A percentile compares a stretch with the other conserved stretches of the same genome.
These are phyloP conservation scores for Invenusta paracnida DNA, from an alignment of 2,888 invertebrate species.

Conservation along the genomic window DNA sequence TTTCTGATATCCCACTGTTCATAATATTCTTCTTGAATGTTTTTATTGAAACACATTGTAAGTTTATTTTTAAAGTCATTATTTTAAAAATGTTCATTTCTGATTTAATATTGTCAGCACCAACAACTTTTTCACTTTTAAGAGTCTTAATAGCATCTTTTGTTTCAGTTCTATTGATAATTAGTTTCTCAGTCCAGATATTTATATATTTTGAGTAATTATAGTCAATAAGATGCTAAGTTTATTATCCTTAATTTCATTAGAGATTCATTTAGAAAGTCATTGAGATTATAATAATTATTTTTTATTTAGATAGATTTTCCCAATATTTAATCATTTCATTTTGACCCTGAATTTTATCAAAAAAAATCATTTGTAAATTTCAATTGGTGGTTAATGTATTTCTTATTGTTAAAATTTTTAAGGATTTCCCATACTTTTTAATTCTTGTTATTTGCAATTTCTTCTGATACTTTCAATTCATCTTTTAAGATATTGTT, in stretches of 20 bases:
- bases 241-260: background rate
- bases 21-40: background rate
- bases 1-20: conserved; percentile 5
- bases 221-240: background rate
- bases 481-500: conserved; percentile 2
- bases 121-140: conserved; percentile 1
- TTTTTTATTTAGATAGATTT: background rate
- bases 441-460: background rate
- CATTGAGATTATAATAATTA: conserved; percentile 8
- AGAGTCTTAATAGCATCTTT: background rate
- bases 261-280: background rate
- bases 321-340: conserved; percentile 14
- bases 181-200: conserved; percentile 19
- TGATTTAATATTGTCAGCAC: conserved; percentile 4
- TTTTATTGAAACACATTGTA: background rate
- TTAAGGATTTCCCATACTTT: background rate
- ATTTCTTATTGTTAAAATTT: background rate
- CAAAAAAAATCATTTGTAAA: background rate
- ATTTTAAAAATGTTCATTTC: background rate
- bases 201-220: background rate
- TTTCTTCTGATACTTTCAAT: conserved; percentile 12
- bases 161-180: background rate
- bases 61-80: background rate
- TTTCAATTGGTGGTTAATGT: background rate
- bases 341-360: background rate